These are phyloP conservation scores for Oncorhynchus clarkii DNA, from an alignment of 2,113 vertebrate species.

Conservation along the genomic window DNA sequence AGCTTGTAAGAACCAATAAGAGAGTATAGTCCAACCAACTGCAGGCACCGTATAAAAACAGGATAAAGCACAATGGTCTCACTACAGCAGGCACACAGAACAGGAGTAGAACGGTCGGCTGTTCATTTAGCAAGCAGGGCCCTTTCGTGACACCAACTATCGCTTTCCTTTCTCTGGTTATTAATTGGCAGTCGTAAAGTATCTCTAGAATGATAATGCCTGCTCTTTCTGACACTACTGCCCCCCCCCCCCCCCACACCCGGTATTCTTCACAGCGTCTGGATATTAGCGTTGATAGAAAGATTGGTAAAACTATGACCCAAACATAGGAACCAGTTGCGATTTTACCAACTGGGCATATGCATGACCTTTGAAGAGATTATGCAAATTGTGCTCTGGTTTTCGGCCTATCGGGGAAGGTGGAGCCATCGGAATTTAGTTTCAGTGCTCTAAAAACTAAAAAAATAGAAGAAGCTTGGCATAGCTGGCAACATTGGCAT, in stretches of 20 bases:
- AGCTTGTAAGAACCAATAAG: conserved; percentile 52
- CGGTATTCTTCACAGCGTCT: not conserved
- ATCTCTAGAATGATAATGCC: not conserved
- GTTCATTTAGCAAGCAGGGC: conserved; percentile 8
- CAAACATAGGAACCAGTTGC: conserved; percentile 30
- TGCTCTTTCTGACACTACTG: conserved; percentile 16
- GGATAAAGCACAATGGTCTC: conserved; percentile 65
- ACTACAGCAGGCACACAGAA: conserved; percentile 28
- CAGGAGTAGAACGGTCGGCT: conserved; percentile 13
- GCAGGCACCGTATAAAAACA: conserved; percentile 70
- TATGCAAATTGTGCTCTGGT: conserved; percentile 10
- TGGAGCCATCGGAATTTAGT: conserved; percentile 30
- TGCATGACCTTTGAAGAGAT: conserved; percentile 21
- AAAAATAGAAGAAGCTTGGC: not conserved
- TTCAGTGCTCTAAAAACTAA: not conserved
- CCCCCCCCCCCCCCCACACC: not conserved
- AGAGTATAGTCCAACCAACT: conserved; percentile 48
- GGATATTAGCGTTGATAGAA: conserved; percentile 63
- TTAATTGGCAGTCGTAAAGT: not conserved
- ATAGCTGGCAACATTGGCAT: conserved; percentile 48
- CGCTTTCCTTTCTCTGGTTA: not conserved
- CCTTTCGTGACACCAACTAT: conserved; percentile 55
- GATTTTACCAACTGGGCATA: conserved; percentile 30
- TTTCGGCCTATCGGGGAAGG: too few species aligned
- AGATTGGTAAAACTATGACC: conserved; percentile 8